Base-by-base conservation (phyloP, 1,140 invertebrate genomes). In the Agraylea sexmaculata region DNA sequence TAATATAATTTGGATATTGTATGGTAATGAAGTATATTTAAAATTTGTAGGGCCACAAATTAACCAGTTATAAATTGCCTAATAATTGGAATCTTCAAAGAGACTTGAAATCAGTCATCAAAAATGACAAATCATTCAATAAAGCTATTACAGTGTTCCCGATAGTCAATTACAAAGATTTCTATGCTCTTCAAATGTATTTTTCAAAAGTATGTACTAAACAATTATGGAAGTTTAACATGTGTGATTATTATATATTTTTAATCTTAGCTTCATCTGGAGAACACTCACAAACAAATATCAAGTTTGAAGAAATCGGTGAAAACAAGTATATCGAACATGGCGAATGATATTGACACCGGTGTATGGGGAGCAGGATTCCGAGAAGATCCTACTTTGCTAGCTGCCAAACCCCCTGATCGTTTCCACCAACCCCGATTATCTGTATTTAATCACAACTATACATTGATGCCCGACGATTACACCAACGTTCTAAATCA, bases 391-490 rank as follows among this genome's bases (percentile, higher is more conserved):
- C 39, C 38, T 21, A 48, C 45, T 0, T 28, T 40, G 13, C 64
- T 70, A 20, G 69, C 69, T 2, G 77, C 73, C 43, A 74, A 72
- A 43, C 78, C 85, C 5, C 64, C 69, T 13, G 78, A 73, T 47
- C 74, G 90, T 42, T 93, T 91, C 68, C 88, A 93, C 65, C 71
- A 92, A 37, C 67, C 87, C 15, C 74, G 73, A 17, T 92, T 86
- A 83, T 75, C 80, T 16, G 79, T 83, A 54, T 86, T 94, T 53
- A 91, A 90, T 55, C 64, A 66, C 28, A 80, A 80, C n/a, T 80
- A 91, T 56, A 71, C 81, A 13, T 88, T 80, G 55, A 69, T 83
- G 51, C 70, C 77, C 4, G 75, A 75, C 53, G 80, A 85, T 51
- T 78, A 78, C 51, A 63, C 64, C 25, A 76, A 70, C 32, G 52